Base-by-base conservation (phyloP, 37 sponge, comb jelly and placozoan genomes). In the Halisarca cf. caerulea region DNA sequence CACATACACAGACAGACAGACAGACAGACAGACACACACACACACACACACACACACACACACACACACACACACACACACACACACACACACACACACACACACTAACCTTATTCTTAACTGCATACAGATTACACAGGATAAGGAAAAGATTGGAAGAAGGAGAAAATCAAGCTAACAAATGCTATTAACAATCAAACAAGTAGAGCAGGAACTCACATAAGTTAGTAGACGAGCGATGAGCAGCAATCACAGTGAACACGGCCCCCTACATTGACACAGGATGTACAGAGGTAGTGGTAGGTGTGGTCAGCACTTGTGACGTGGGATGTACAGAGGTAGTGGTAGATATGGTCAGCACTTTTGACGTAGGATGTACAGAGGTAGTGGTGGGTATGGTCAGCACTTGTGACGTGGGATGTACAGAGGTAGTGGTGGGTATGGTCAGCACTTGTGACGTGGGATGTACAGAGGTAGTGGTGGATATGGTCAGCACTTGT, bases 211-310 rank as follows among this genome's bases (percentile, higher is more conserved):
- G 1, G 2, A 28, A 68, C 69, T 68, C 33, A 68, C 69, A 68
- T 4, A 68, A 34, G 69, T 68, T 68, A 34, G 69, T 68, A 34
- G 69, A 30, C 17, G 69, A 68, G 27, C 69, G 69, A 34, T 68
- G 69, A 34, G 69, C 69, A 30, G 69, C 69, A 68, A 68, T 68
- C 69, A 68, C 69, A 68, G 69, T 68, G 33, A 68, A 68, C 11
- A 68, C 35, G 4, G 69, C 69, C 17, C 69, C 69, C 69, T 68
- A 34, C 32, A 68, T 27, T 28, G 35, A 3, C 23, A 27, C 23
- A 6, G n/a, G n/a, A n/a, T n/a, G n/a, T n/a, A n/a, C n/a, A n/a
- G n/a, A n/a, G n/a, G n/a, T n/a, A n/a, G n/a, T n/a, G n/a, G n/a
- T n/a, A n/a, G n/a, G n/a, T n/a, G n/a, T n/a, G n/a, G n/a, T n/a